A percentile compares a stretch with the other conserved stretches of the same genome.
phyloP scores from a whole-genome alignment of 2,888 invertebrate genomes.

The Epinotia bilunana region DNA sequence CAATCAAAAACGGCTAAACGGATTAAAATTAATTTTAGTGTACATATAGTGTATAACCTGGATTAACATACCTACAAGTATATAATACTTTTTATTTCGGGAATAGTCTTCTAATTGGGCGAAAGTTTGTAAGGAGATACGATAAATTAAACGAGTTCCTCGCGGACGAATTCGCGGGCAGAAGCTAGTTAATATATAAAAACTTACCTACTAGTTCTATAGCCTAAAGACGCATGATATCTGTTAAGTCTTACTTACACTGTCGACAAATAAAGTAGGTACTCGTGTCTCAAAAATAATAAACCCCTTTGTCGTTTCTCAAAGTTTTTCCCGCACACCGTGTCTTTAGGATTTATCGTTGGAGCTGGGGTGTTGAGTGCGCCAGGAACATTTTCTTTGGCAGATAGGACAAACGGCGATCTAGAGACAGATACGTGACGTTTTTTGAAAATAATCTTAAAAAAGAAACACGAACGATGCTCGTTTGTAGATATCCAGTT shows the following conservation, averaged over 20 bases:
- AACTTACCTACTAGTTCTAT: too few species aligned
- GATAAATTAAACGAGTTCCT: too few species aligned
- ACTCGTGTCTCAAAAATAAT: not conserved
- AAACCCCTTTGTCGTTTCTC: not conserved
- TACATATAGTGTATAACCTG: too few species aligned
- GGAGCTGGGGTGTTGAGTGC: constrained; percentile 67
- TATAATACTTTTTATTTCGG: too few species aligned
- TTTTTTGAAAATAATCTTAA: constrained; percentile 31
- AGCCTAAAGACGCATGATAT: not conserved
- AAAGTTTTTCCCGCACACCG: constrained; percentile 50
- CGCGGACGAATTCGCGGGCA: too few species aligned
- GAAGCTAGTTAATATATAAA: too few species aligned
- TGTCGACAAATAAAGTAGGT: not conserved
- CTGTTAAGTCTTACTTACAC: not conserved
- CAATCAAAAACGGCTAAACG: too few species aligned
- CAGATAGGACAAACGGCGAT: constrained; percentile 66
- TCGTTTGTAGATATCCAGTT: constrained; percentile 12
- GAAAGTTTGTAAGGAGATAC: too few species aligned
- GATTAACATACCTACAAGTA: too few species aligned
- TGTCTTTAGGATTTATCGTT: constrained; percentile 66
- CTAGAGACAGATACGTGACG: constrained; percentile 57
- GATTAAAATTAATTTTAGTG: too few species aligned
- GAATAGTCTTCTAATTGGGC: too few species aligned
- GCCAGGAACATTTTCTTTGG: constrained; percentile 74
- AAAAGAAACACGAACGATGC: constrained; percentile 17